phyloP scores from a whole-genome alignment of 1,140 invertebrate species.

The Lithobius niger region DNA sequence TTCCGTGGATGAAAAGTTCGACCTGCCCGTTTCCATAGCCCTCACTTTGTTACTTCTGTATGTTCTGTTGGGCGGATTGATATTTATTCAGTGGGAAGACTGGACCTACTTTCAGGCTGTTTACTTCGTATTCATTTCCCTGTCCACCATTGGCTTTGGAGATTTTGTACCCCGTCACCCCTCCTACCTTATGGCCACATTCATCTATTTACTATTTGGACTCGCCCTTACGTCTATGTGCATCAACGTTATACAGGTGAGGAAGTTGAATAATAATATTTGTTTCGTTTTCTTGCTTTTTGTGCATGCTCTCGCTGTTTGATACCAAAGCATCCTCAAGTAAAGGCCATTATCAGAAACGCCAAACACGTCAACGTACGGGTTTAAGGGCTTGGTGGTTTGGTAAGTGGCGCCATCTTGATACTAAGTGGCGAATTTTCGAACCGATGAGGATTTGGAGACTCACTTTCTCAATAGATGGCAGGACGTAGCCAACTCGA shows the following conservation, averaged over 20 bases:
- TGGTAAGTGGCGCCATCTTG: too few species aligned
- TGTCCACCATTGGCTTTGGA: conserved; percentile 87
- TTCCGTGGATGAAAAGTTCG: conserved; percentile 76
- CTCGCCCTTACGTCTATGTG: conserved; percentile 90
- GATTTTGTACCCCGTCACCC: conserved; percentile 78
- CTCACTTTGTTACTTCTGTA: conserved; percentile 66
- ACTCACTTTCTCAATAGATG: too few species aligned
- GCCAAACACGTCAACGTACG: too few species aligned
- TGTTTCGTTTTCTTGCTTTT: too few species aligned
- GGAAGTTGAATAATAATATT: too few species aligned
- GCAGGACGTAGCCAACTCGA: too few species aligned
- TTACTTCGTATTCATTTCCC: conserved; percentile 89
- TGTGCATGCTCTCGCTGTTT: too few species aligned
- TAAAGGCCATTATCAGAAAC: too few species aligned
- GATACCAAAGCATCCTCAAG: too few species aligned
- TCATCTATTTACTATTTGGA: conserved; percentile 85
- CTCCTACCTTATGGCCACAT: conserved; percentile 81
- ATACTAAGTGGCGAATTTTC: too few species aligned
- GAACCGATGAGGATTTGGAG: too few species aligned
- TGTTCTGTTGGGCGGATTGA: conserved; percentile 54
- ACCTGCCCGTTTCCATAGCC: conserved; percentile 74
- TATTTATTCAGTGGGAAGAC: conserved; percentile 58
- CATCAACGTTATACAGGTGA: conserved; percentile 88
- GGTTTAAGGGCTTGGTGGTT: too few species aligned
- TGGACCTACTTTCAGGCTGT: conserved; percentile 81